phyloP scores from a whole-genome alignment of 2,888 invertebrate species.

The Sisyra terminalis region DNA sequence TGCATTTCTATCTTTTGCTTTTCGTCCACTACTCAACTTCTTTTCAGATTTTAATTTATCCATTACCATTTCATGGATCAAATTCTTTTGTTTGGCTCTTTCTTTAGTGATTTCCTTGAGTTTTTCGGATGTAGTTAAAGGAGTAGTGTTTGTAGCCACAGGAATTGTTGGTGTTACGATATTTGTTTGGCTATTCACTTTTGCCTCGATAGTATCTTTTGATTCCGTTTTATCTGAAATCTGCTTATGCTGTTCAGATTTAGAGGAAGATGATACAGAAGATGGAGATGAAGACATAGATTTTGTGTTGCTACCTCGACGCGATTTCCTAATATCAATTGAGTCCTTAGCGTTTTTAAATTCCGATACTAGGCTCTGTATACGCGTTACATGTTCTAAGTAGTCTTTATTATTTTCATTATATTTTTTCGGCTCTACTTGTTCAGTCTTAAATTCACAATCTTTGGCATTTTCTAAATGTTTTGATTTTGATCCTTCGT shows the following conservation, averaged over 20 bases:
- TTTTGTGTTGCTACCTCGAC: constrained; percentile 24
- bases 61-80: constrained; percentile 70
- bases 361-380: constrained; percentile 50
- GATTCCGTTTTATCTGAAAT: constrained; percentile 25
- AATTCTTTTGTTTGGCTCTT: constrained; percentile 64
- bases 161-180: not conserved
- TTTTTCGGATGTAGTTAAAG: constrained; percentile 39
- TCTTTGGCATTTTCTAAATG: constrained; percentile 10
- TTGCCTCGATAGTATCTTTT: too few relatives aligned
- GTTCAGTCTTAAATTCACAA: constrained; percentile 9
- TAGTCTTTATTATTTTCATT: constrained; percentile 24
- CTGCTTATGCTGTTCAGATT: constrained; percentile 20
- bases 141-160: not conserved
- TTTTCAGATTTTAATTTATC: constrained; percentile 56
- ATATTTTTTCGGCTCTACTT: constrained; percentile 5
- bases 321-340: constrained; percentile 43
- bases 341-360: constrained; percentile 54
- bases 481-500: constrained; percentile 2
- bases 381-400: constrained; percentile 44
- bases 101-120: constrained; percentile 65
- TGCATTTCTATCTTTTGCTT: constrained; percentile 17
- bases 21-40: constrained; percentile 35
- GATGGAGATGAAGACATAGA: constrained; percentile 5
- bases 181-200: constrained; percentile 25
- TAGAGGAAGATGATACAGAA: constrained; percentile 13